A percentile compares a stretch with the other conserved stretches of the same genome.
Evolutionary conservation across 2,113 vertebrate species (phyloP).

Genomic region (Rhinolophus ferrumequinum): DNA sequence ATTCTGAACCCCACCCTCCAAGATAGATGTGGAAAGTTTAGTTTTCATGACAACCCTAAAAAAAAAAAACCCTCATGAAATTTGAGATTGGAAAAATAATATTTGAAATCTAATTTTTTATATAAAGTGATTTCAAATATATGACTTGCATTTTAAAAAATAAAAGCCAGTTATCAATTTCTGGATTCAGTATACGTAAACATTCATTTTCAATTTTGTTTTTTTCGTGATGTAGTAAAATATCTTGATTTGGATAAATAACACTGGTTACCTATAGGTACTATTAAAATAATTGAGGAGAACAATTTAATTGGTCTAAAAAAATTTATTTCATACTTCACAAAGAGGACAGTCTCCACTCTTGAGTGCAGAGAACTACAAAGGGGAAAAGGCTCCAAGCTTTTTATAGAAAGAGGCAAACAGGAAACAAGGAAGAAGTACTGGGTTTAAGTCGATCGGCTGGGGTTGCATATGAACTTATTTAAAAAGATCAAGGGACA

Average conservation of each 20-base stretch:
- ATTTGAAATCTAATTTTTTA: neutral
- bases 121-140: neutral
- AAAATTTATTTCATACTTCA: neutral
- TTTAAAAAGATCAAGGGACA: neutral
- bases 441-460: neutral
- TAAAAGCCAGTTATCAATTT: neutral
- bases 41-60: no score
- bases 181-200: neutral
- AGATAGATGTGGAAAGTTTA: neutral
- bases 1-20: neutral
- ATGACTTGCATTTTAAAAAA: neutral
- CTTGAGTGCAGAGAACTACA: neutral
- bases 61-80: no score
- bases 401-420: neutral
- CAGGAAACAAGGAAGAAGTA: neutral
- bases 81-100: neutral
- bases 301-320: neutral
- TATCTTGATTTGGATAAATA: conserved; percentile 6
- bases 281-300: neutral
- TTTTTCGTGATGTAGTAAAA: neutral
- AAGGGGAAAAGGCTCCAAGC: neutral
- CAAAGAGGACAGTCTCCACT: neutral
- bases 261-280: neutral
- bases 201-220: neutral
- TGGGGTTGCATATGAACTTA: neutral